A percentile compares a stretch with the other conserved stretches of the same genome.
Evolutionary conservation across 2,888 invertebrate species (phyloP).

Genomic region (Andrena marginata): DNA sequence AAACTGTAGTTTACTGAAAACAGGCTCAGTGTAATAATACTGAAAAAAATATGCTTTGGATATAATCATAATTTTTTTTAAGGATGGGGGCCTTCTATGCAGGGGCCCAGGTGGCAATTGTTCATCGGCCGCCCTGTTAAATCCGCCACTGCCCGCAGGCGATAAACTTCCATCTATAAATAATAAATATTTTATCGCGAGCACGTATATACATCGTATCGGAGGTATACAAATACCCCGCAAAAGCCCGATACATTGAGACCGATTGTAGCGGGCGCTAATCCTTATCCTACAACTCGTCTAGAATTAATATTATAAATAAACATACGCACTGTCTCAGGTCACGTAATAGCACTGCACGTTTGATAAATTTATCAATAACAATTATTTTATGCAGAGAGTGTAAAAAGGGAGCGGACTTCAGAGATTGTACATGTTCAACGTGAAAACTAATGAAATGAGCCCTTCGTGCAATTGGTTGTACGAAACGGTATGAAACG

Average conservation of each 20-base stretch:
- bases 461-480: slow-evolving; percentile 37
- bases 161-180: slow-evolving; percentile 33
- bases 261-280: slow-evolving; percentile 25
- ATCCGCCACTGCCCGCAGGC: slow-evolving; percentile 10
- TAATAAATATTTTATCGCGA: slow-evolving; percentile 37
- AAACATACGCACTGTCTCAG: slow-evolving; percentile 72
- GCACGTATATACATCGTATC: slow-evolving; percentile 73
- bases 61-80: too few relatives aligned
- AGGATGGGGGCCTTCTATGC: too few relatives aligned
- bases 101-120: too few relatives aligned
- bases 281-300: slow-evolving; percentile 50
- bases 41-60: too few relatives aligned
- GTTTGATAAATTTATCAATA: slow-evolving; percentile 54
- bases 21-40: too few relatives aligned
- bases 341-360: slow-evolving; percentile 82
- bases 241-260: slow-evolving; percentile 26
- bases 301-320: slow-evolving; percentile 54
- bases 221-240: slow-evolving; percentile 57
- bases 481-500: slow-evolving; percentile 40
- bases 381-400: slow-evolving; percentile 6
- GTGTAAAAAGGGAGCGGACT: neutral
- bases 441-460: slow-evolving; percentile 18
- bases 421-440: slow-evolving; percentile 18
- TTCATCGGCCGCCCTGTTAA: too few relatives aligned
- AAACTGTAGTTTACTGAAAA: too few relatives aligned